Conservation (phyloP, 2,888 invertebrate species). For the Nephrocerus scutellatus region DNA sequence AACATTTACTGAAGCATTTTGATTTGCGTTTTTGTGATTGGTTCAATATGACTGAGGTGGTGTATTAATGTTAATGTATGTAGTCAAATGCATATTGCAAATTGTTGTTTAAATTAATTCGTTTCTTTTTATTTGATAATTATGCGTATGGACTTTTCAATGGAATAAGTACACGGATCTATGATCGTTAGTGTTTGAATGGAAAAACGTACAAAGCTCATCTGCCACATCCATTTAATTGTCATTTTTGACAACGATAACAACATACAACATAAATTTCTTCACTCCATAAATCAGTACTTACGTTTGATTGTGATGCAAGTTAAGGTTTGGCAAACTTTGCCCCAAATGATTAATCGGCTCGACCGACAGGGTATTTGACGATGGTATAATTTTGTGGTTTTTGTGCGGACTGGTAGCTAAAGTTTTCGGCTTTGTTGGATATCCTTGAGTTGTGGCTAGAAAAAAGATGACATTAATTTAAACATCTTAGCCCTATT, state of each 20-base stretch:
- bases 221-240: constrained; percentile 5
- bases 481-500: neutral
- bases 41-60: no score
- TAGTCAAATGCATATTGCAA: no score
- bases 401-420: constrained; percentile 47
- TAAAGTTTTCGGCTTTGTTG: constrained; percentile 15
- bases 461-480: constrained; percentile 2
- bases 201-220: no score
- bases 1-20: no score
- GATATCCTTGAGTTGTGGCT: constrained; percentile 22
- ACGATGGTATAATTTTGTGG: no score
- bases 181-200: no score
- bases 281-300: constrained; percentile 17
- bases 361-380: constrained; percentile 70
- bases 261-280: constrained; percentile 7
- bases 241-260: neutral
- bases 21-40: no score
- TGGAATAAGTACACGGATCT: constrained; percentile 13
- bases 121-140: no score
- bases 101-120: neutral
- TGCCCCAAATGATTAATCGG: constrained; percentile 65
- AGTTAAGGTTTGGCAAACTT: constrained; percentile 68
- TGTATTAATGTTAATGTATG: no score
- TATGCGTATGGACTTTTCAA: no score
- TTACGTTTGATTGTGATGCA: constrained; percentile 45